A percentile compares a stretch with the other conserved stretches of the same genome.
These are phyloP conservation scores for Sorex araneus DNA, from an alignment of 2,113 vertebrate species.

Conservation along the genomic window DNA sequence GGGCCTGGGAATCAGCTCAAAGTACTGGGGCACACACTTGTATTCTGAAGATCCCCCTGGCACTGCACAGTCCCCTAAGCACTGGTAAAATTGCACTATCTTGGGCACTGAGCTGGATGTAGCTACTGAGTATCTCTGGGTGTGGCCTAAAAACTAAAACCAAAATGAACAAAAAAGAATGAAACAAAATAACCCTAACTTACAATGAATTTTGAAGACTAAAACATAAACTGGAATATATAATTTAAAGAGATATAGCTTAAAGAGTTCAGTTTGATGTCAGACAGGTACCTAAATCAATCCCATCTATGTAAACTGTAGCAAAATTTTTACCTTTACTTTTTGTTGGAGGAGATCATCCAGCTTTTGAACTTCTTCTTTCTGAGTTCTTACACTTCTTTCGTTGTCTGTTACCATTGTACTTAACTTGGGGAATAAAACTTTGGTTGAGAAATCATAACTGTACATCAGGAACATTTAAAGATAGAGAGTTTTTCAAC, in stretches of 20 bases:
- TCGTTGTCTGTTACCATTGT: constrained; percentile 88
- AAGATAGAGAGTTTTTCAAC: background rate
- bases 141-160: too few relatives aligned
- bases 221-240: background rate
- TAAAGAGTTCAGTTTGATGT: constrained; percentile 1
- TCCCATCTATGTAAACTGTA: background rate
- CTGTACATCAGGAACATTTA: constrained; percentile 9
- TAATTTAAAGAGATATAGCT: background rate
- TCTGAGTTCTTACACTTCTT: constrained; percentile 85
- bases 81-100: too few relatives aligned
- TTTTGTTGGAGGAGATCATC: constrained; percentile 89
- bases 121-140: too few relatives aligned
- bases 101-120: too few relatives aligned
- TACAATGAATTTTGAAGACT: background rate
- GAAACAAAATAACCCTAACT: background rate
- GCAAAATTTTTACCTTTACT: constrained; percentile 85
- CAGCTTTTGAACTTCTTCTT: constrained; percentile 90
- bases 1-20: too few relatives aligned
- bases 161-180: too few relatives aligned
- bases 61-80: too few relatives aligned
- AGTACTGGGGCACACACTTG: too few relatives aligned
- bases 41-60: too few relatives aligned
- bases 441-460: constrained; percentile 64
- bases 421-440: constrained; percentile 85
- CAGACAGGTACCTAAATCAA: background rate